Evolutionary conservation across 1,140 invertebrate genomes (phyloP).

Genomic region (Teleogryllus occipitalis): DNA sequence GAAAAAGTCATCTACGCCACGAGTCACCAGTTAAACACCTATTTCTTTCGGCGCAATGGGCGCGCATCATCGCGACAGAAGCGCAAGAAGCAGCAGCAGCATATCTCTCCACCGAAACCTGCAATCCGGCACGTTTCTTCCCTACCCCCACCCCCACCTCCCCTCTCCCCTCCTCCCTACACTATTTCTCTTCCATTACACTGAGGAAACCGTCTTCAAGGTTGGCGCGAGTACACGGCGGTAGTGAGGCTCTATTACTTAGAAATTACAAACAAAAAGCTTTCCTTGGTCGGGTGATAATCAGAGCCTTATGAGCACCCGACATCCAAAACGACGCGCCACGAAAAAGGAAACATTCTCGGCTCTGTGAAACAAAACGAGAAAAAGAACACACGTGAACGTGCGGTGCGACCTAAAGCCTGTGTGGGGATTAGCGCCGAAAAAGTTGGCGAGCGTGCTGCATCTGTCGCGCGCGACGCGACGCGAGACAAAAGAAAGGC

Average conservation of each 20-base stretch:
- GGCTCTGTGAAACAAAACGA: not conserved
- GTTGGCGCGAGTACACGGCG: not conserved
- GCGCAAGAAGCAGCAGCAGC: not conserved
- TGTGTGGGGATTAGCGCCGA: not conserved
- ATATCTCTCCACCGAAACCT: not conserved
- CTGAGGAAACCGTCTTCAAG: not conserved
- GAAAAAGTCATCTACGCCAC: too few species aligned
- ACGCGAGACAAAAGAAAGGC: not conserved
- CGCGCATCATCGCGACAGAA: not conserved
- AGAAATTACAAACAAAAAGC: not conserved
- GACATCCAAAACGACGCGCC: too few species aligned
- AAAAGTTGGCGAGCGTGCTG: not conserved
- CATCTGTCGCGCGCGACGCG: not conserved
- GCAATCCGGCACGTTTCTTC: not conserved
- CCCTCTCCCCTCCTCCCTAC: too few species aligned
- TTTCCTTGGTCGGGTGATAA: not conserved
- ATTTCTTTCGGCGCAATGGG: not conserved
- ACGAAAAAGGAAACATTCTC: not conserved
- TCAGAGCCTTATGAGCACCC: not conserved
- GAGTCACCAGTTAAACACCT: not conserved
- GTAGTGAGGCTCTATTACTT: not conserved
- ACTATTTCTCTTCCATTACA: too few species aligned
- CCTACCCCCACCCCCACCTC: too few species aligned
- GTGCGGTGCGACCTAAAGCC: not conserved
- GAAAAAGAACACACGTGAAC: not conserved